Conservation (phyloP, 2,888 invertebrate genomes). For the Syrista parreyssii region DNA sequence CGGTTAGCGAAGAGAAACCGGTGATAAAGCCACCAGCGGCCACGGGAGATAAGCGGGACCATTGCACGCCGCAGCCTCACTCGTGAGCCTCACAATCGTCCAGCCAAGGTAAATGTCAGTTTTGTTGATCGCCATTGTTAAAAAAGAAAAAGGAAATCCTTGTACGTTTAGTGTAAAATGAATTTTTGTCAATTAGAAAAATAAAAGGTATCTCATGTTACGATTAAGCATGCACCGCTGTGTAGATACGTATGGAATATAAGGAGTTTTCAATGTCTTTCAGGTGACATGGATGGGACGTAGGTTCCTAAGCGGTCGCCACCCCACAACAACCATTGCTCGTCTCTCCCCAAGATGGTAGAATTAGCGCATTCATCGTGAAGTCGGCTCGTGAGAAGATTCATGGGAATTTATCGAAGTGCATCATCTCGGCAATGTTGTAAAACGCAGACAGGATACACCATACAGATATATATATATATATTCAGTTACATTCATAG, state of each 20-base stretch:
- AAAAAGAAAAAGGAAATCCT: neutral
- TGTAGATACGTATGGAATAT: neutral
- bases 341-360: conserved; percentile 51
- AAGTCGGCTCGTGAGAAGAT: conserved; percentile 29
- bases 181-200: neutral
- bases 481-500: neutral
- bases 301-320: conserved; percentile 50
- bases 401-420: neutral
- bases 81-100: conserved; percentile 65
- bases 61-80: conserved; percentile 62
- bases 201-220: neutral
- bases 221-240: neutral
- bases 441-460: too few relatives aligned
- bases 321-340: conserved; percentile 48
- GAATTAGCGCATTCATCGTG: conserved; percentile 29
- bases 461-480: conserved; percentile 11
- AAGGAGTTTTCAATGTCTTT: conserved; percentile 10
- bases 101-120: conserved; percentile 43
- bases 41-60: conserved; percentile 60
- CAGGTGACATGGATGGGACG: conserved; percentile 57
- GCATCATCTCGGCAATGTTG: neutral
- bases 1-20: conserved; percentile 69
- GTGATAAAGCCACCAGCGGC: conserved; percentile 59
- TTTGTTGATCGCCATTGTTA: too few relatives aligned
- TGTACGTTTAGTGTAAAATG: conserved; percentile 3